Conservation (phyloP, 2,113 vertebrate genomes). For the Tachysurus vachellii region DNA sequence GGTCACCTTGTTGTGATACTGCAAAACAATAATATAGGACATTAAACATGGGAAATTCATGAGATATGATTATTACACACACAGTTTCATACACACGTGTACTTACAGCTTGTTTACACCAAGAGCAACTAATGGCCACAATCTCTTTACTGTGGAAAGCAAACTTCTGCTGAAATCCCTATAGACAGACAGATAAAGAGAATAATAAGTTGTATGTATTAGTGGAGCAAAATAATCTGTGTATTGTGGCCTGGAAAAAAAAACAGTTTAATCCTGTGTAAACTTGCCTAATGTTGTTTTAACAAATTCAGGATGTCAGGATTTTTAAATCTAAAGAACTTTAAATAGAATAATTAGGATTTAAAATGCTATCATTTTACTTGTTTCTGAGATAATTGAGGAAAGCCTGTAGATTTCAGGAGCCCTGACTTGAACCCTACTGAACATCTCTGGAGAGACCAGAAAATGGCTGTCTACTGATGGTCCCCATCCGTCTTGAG, state of each 20-base stretch:
- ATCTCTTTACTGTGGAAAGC: conserved; percentile 95
- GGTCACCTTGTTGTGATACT: conserved; percentile 97
- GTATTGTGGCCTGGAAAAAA: neutral
- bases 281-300: neutral
- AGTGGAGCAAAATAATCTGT: too few relatives aligned
- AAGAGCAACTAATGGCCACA: conserved; percentile 97
- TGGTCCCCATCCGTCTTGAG: too few relatives aligned
- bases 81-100: neutral
- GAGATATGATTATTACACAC: neutral
- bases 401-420: neutral
- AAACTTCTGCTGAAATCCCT: conserved; percentile 99
- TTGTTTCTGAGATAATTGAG: neutral
- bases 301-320: neutral
- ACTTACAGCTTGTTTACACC: conserved; percentile 98
- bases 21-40: neutral
- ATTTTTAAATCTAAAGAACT: neutral
- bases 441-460: too few relatives aligned
- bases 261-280: neutral
- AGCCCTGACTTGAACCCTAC: too few relatives aligned
- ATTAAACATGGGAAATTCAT: too few relatives aligned
- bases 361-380: neutral
- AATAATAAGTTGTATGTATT: neutral
- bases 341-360: neutral
- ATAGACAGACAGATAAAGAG: conserved; percentile 4
- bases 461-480: too few relatives aligned